Conservation (phyloP, 2,888 invertebrate species). For the Chironomus riparius region DNA sequence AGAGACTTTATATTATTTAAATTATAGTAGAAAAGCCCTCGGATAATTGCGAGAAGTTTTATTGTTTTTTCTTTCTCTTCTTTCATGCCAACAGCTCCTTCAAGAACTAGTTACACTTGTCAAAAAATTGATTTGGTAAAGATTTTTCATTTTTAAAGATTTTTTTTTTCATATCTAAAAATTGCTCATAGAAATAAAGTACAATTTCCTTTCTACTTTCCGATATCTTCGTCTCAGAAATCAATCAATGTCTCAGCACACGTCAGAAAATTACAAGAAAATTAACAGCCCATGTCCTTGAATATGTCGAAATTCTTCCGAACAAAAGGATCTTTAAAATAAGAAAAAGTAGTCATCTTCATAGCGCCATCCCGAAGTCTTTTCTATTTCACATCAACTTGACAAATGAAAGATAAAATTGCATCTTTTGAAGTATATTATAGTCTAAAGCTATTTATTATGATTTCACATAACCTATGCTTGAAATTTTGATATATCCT, state of each 20-base stretch:
- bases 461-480: neutral
- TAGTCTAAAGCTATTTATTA: constrained; percentile 17
- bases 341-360: neutral
- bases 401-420: constrained; percentile 8
- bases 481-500: neutral
- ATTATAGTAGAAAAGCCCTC: neutral
- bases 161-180: neutral
- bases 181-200: neutral
- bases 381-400: neutral
- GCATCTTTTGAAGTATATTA: neutral
- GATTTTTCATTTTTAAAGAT: neutral
- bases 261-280: neutral
- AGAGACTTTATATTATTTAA: neutral
- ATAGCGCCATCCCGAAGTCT: neutral
- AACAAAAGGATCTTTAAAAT: neutral
- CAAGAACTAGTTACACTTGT: neutral
- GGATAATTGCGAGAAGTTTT: neutral
- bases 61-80: neutral
- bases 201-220: no score
- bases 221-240: neutral
- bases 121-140: neutral
- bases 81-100: constrained; percentile 2
- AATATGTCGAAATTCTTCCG: neutral
- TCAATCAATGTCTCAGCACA: constrained; percentile 13
- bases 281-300: constrained; percentile 12